phyloP scores from a whole-genome alignment of 2,888 invertebrate genomes.

The Drosophila melanosoma region DNA sequence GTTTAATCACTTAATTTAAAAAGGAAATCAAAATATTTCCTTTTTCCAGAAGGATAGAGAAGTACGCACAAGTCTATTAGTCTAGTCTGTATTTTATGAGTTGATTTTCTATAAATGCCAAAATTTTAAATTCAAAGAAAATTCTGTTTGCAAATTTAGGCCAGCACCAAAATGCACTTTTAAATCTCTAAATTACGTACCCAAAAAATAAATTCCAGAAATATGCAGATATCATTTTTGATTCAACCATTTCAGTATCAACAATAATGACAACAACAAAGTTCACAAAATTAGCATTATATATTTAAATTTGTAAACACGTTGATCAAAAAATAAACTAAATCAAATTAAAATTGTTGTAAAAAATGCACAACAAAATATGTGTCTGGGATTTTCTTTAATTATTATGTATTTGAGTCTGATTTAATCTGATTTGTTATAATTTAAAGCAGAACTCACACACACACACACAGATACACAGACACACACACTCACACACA shows the following conservation, averaged over 20 bases:
- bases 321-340: background rate
- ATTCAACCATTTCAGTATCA: constrained; percentile 4
- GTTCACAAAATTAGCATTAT: constrained; percentile 33
- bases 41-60: background rate
- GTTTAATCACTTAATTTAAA: background rate
- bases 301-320: constrained; percentile 4
- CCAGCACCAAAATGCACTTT: background rate
- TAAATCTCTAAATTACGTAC: constrained; percentile 16
- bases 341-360: constrained; percentile 12
- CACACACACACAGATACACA: constrained; percentile 11
- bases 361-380: constrained; percentile 21
- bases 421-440: constrained; percentile 40
- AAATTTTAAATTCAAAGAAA: background rate
- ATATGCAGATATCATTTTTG: constrained; percentile 43
- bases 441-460: constrained; percentile 30
- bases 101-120: background rate
- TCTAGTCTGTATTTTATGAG: background rate
- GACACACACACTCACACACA: background rate
- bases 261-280: constrained; percentile 3
- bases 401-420: constrained; percentile 29
- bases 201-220: constrained; percentile 31
- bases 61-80: too few relatives aligned
- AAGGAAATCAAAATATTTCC: background rate
- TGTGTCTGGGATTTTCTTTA: constrained; percentile 6
- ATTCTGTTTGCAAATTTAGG: background rate